phyloP scores from a whole-genome alignment of 1,140 invertebrate genomes.

The Ylistrum balloti region DNA sequence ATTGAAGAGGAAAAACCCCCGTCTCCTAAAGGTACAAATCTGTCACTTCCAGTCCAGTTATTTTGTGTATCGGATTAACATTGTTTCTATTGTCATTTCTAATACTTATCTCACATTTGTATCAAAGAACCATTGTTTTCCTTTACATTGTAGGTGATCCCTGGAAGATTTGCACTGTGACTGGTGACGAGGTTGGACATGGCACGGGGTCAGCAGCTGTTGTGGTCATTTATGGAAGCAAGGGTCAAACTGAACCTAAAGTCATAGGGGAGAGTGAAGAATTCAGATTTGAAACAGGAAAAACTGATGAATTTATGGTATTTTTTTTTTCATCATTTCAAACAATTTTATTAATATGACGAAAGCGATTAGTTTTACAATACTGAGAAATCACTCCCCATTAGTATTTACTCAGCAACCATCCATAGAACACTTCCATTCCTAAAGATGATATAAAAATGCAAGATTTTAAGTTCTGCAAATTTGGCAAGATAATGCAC shows the following conservation, averaged over 20 bases:
- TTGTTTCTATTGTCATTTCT: too few species aligned
- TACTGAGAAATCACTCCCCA: too few species aligned
- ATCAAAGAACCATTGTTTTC: not conserved
- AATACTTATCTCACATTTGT: too few species aligned
- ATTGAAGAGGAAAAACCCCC: constrained; percentile 10
- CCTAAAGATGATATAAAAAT: too few species aligned
- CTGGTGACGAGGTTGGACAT: not conserved
- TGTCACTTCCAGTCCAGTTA: too few species aligned
- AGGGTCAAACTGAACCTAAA: not conserved
- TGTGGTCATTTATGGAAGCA: constrained; percentile 11
- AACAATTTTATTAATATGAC: too few species aligned
- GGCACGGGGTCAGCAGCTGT: not conserved
- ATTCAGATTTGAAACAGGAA: constrained; percentile 12
- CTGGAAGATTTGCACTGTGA: constrained; percentile 1
- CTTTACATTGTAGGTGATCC: not conserved
- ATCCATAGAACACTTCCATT: too few species aligned
- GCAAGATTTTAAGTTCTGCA: too few species aligned
- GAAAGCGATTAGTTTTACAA: too few species aligned
- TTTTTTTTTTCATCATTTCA: not conserved
- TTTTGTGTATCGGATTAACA: too few species aligned
- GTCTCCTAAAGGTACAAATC: not conserved
- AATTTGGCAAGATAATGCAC: too few species aligned
- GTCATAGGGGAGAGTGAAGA: constrained; percentile 43
- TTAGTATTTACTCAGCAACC: too few species aligned
- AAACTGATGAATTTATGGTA: constrained; percentile 49